Evolutionary conservation across 1,140 invertebrate genomes (phyloP), one percentile per base, ranked within the genome.

Genomic region (Bactericera cockerelli): DNA sequence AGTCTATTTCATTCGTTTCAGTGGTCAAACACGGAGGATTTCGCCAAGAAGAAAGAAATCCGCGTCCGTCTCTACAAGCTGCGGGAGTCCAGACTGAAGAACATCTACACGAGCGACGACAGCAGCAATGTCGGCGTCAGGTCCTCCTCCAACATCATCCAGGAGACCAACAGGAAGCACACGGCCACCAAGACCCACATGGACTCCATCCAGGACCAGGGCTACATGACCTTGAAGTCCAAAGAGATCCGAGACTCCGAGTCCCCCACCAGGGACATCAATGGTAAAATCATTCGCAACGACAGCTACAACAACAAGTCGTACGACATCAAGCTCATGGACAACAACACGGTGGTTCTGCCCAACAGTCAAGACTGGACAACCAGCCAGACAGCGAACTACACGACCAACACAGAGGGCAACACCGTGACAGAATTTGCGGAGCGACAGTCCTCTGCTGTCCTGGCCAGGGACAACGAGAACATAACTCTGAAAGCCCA

Each of bases 21-120:
- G 87, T 88, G 88, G 83, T 83, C 86, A 71, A 81, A 85, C 67
- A 84, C 87, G 14, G 84, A 89, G 66, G 86, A 91, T 70, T 88
- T 87, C 70, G 82, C 84, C 26, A 79, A 81, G 56, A 85, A 89
- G 69, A 87, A 87, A 69, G 85, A 88, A 70, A 92, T 93, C 65
- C 77, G 89, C 42, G 77, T 83, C 19, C 80, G 89, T 68, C 85
- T 88, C 79, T 88, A 86, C 67, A 82, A 83, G 63, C 74, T 92
- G 64, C 77, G 86, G 31, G 87, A 91, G 70, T 78, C 82, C 65
- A 74, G 84, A 28, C 74, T 88, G 58, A 79, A 80, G 64, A 79
- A 83, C 68, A 79, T 84, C 55, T 86, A 86, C 70, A 74, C 69
- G 59, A 73, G 71, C 55, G 74, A 76, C 69, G 76, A 77, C 57